Conservation (phyloP, 2,888 invertebrate species). For the Hirtodrosophila cameraria region DNA sequence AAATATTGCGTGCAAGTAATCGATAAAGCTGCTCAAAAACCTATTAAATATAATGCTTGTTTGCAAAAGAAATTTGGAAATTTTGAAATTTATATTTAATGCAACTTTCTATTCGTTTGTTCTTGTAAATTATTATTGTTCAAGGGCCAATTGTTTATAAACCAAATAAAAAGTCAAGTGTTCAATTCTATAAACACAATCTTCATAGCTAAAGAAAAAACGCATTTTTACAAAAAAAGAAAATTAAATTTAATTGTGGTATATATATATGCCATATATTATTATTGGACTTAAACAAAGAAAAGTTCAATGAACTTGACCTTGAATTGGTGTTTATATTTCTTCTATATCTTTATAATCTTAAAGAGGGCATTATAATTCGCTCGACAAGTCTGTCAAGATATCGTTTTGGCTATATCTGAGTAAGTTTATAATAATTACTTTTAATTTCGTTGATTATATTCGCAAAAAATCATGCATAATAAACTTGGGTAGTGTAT, state of each 20-base stretch:
- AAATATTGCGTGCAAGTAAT: slow-evolving; percentile 37
- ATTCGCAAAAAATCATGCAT: not conserved
- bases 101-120: not conserved
- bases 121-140: not conserved
- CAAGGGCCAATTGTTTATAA: not conserved
- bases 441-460: too few species aligned
- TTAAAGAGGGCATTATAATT: not conserved
- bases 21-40: slow-evolving; percentile 29
- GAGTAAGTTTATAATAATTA: too few species aligned
- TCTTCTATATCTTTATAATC: slow-evolving; percentile 19
- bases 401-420: too few species aligned
- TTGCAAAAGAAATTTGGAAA: not conserved
- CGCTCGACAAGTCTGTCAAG: too few species aligned
- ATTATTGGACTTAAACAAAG: slow-evolving; percentile 21
- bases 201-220: slow-evolving; percentile 8
- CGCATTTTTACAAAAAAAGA: not conserved
- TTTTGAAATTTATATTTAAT: not conserved
- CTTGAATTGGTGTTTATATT: slow-evolving; percentile 32
- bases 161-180: too few species aligned
- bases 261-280: slow-evolving; percentile 9
- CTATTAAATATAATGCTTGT: slow-evolving; percentile 11
- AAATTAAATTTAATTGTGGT: slow-evolving; percentile 9
- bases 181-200: not conserved
- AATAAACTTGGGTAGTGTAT: slow-evolving; percentile 1
- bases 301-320: slow-evolving; percentile 47